These are phyloP conservation scores for Probaryconus sp. DNA, from an alignment of 1,140 invertebrate species.

Conservation along the genomic window DNA sequence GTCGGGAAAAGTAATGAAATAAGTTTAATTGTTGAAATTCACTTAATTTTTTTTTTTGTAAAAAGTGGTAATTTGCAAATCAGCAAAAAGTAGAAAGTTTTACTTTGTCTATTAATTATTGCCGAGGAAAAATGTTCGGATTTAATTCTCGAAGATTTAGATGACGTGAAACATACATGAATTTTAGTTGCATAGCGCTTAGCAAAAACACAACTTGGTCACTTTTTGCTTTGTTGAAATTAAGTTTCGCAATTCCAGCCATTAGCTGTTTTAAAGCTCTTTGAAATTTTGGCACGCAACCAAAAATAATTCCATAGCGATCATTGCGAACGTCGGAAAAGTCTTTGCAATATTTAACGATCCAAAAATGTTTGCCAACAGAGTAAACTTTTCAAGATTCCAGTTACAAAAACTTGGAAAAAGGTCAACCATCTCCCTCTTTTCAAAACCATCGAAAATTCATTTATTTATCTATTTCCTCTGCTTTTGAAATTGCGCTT, in stretches of 20 bases:
- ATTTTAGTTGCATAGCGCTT: too few relatives aligned
- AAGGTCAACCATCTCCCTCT: not conserved
- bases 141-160: too few relatives aligned
- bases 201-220: too few relatives aligned
- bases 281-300: conserved; percentile 24
- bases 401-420: conserved; percentile 22
- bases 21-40: too few relatives aligned
- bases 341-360: conserved; percentile 41
- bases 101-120: too few relatives aligned
- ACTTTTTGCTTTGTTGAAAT: conserved; percentile 3
- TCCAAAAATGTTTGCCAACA: conserved; percentile 42
- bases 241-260: conserved; percentile 20
- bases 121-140: too few relatives aligned
- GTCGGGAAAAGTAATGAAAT: too few relatives aligned
- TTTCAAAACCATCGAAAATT: conserved; percentile 6
- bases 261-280: conserved; percentile 15
- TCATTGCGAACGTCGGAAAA: conserved; percentile 26
- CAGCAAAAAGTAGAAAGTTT: too few relatives aligned
- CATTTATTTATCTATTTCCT: conserved; percentile 46
- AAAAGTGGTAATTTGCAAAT: too few relatives aligned
- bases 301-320: conserved; percentile 37
- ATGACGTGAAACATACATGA: too few relatives aligned
- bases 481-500: too few relatives aligned
- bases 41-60: too few relatives aligned
- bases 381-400: conserved; percentile 34